Conservation (phyloP, 2,888 invertebrate species). For the Coelopa pilipes region DNA sequence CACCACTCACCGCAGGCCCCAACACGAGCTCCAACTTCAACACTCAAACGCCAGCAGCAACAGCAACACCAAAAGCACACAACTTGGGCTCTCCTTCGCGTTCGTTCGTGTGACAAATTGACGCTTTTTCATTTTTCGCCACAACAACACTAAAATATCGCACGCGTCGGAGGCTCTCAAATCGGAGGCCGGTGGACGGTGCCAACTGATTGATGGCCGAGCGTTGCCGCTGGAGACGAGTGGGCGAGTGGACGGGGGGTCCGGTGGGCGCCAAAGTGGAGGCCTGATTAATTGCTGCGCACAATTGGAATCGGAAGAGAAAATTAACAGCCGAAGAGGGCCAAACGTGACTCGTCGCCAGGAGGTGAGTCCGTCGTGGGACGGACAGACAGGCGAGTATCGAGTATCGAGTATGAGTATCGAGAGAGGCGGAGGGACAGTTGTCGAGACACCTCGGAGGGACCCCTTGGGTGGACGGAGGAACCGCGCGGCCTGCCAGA, state of each 20-base stretch:
- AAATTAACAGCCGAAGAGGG: slow-evolving; percentile 12
- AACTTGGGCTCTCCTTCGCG: neutral
- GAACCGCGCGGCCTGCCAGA: no score
- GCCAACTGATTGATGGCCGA: slow-evolving; percentile 27
- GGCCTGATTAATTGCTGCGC: slow-evolving; percentile 33
- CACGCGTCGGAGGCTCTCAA: slow-evolving; percentile 19
- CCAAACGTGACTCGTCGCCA: slow-evolving; percentile 17
- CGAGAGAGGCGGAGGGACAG: no score
- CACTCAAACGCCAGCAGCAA: neutral
- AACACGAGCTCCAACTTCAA: neutral
- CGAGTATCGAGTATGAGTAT: no score
- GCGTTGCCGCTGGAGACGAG: neutral
- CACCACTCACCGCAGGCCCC: neutral
- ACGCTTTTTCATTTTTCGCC: slow-evolving; percentile 59
- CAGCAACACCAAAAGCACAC: neutral
- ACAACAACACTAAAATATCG: neutral
- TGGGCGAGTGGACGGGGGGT: neutral
- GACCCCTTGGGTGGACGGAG: no score
- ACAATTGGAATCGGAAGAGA: slow-evolving; percentile 23
- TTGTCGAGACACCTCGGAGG: no score
- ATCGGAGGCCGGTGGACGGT: neutral
- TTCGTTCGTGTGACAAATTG: slow-evolving; percentile 61
- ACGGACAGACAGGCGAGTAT: neutral
- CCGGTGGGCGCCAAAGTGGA: slow-evolving; percentile 5
- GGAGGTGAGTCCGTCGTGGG: neutral